Percentiles rank a stretch among this genome's conserved stretches.
Conservation (phyloP, 2,888 invertebrate genomes). For the Sipunculus nudus region DNA sequence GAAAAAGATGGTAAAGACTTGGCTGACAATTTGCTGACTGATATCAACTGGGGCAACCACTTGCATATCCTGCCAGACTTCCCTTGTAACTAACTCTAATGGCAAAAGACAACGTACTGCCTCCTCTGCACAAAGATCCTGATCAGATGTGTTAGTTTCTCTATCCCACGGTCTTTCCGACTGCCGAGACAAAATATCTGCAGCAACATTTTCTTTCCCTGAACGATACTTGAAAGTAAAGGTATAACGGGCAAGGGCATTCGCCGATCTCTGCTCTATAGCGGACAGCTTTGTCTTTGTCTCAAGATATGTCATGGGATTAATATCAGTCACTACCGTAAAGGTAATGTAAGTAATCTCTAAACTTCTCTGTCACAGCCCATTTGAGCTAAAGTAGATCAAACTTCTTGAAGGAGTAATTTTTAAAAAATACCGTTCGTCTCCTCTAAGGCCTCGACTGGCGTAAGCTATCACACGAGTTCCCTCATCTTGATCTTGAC, state of each 20-base stretch:
- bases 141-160: no score
- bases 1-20: no score
- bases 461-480: neutral
- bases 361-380: neutral
- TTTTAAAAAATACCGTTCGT: no score
- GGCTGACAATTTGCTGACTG: no score
- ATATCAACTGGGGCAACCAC: no score
- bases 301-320: slow-evolving; percentile 2
- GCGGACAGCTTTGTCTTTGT: neutral
- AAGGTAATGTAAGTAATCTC: neutral
- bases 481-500: no score
- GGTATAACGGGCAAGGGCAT: neutral
- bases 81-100: no score
- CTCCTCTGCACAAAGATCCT: no score
- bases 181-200: no score
- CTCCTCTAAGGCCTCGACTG: neutral
- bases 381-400: neutral
- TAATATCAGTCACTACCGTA: neutral
- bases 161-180: no score
- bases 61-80: no score
- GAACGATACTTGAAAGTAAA: slow-evolving; percentile 4
- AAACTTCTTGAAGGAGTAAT: neutral
- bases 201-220: neutral
- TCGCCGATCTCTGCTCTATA: neutral
- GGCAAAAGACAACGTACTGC: no score